Evolutionary conservation across 2,113 vertebrate genomes (phyloP).

Genomic region (Hippotragus niger): DNA sequence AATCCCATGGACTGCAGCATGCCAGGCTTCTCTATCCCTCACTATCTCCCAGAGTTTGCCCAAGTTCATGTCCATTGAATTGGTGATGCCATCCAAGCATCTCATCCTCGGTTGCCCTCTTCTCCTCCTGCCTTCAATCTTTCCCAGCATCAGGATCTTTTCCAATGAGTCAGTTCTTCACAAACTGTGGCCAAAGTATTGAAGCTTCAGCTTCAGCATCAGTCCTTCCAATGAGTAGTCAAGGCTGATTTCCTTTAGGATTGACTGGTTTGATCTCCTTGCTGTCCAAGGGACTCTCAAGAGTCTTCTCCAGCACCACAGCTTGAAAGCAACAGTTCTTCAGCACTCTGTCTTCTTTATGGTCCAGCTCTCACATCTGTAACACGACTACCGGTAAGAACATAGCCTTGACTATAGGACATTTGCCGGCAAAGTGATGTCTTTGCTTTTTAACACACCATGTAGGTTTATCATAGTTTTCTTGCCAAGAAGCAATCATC

Average conservation of each 20-base stretch:
- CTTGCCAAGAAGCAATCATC: neutral
- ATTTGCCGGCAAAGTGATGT: neutral
- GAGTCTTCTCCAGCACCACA: neutral
- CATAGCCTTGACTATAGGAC: neutral
- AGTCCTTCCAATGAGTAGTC: neutral
- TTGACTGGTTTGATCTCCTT: neutral
- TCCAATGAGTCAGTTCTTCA: neutral
- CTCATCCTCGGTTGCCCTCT: neutral
- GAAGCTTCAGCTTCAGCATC: neutral
- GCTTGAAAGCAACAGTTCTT: neutral
- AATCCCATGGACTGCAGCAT: neutral
- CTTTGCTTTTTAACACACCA: neutral
- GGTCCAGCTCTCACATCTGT: neutral
- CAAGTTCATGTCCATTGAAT: neutral
- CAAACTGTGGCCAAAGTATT: neutral
- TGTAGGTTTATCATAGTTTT: neutral
- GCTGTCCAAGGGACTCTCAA: neutral
- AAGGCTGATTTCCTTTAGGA: neutral
- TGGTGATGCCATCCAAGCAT: neutral
- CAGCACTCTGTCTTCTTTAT: neutral
- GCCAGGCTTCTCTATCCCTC: neutral
- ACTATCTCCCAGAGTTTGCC: neutral
- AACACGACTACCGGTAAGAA: neutral
- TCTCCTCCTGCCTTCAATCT: neutral
- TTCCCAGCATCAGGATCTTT: neutral